Base-by-base conservation (phyloP, 2,113 vertebrate species). In the Leucosticte australis region DNA sequence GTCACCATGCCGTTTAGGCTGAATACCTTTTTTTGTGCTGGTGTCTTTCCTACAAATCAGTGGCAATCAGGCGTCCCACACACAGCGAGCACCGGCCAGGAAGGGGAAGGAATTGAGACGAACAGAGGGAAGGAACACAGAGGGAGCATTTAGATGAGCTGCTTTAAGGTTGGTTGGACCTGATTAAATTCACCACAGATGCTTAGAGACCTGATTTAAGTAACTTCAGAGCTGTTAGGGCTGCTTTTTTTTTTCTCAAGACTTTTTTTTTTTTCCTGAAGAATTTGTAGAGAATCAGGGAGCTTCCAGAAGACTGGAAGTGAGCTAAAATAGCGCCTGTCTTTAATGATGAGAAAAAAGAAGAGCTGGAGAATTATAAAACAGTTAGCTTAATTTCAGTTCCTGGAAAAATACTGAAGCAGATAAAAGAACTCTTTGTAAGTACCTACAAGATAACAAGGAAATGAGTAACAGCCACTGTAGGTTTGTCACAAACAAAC, bases 381-480 rank as follows among this genome's bases (percentile, higher is more conserved):
- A 92, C 96, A 95, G 94, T 97, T 97, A 96, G 91, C 92, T 97
- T 97, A 97, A 97, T 97, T 97, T 97, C 96, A 97, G 94, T 93
- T 95, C 89, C 96, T 96, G 96, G 92, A 97, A 97, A 94, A 96
- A 94, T 96, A 94, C 96, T 78, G 96, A 93, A 95, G 74, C 76
- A 95, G 95, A 97, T 97, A 77, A 97, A 97, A 97, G 96, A 95
- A 95, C 96, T 96, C 96, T 97, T 97, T 96, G 95, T 97, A 97
- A 97, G 95, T 97, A 97, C 89, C 94, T 97, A 91, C 83, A 90
- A 97, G 96, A 93, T 95, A 97, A 97, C 96, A 97, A 95, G 96
- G 69, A 96, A 97, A 95, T 71, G 92, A 97, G 91, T 96, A 96
- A 93, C 96, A 97, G 95, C 68, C 91, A 95, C 94, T 83, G 95